Base-by-base conservation (phyloP, 2,888 invertebrate species). In the Sturmia bella region DNA sequence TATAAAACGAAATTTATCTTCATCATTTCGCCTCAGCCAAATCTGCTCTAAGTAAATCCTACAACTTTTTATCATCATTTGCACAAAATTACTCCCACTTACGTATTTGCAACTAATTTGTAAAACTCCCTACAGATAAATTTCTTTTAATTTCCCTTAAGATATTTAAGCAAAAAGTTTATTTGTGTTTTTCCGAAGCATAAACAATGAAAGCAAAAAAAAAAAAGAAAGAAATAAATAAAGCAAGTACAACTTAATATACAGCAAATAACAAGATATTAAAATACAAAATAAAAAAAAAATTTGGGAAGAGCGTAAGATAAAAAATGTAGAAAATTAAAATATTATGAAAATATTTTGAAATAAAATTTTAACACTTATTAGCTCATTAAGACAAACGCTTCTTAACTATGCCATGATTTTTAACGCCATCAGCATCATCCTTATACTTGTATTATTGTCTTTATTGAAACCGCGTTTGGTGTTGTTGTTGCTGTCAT, bases 101-200 rank as follows among this genome's bases (percentile, higher is more conserved):
- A 61, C 69, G 69, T 76, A 76, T 76, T 69, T 68, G 69, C 59
- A 69, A 69, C 76, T 76, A 76, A 76, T 76, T 76, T 76, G 69
- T 24, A 27, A 69, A 76, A 69, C 69, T 54, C 76, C 76, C 76
- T 45, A 45, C 43, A 76, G 76, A 69, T 61, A 69, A 57, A 77
- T 77, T 63, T 45, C 48, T 64, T 37, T 78, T 64, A 78, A 78
- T 78, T 72, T 78, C 77, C 77, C 70, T 57, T 41, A 64, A 72
- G 70, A 72, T 78, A 64, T 72, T 78, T 72, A 72, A 52, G 52
- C 13, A 68, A 76, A 64, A 68, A 76, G 61, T 63, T 63, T 76
- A 37, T 52, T 52, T 61, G 37, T 52, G 13, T 61, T 52, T 43
- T 68, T 41, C 12, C 73, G 21, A 43, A n/a, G 7, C 41, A 45